phyloP scores from a whole-genome alignment of 2,888 invertebrate genomes.

The Drymonia ruficornis region DNA sequence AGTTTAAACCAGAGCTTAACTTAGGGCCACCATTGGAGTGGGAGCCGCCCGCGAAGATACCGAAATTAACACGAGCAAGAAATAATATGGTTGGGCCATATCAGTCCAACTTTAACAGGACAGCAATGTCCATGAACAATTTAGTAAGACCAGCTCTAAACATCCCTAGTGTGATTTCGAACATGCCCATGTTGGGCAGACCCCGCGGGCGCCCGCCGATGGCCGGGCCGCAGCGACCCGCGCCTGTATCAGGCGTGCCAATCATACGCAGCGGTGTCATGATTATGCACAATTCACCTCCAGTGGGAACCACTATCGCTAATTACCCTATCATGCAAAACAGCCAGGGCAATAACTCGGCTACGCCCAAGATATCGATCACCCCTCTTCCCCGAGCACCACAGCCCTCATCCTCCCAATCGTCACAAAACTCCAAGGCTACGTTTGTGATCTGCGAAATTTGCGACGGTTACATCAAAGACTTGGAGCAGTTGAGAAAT shows the following conservation, averaged over 20 bases:
- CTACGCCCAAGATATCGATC: constrained; percentile 96
- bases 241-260: constrained; percentile 74
- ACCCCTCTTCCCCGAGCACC: constrained; percentile 92
- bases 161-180: constrained; percentile 57
- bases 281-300: constrained; percentile 87
- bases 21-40: constrained; percentile 94
- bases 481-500: constrained; percentile 96
- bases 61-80: constrained; percentile 84
- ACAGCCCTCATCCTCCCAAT: constrained; percentile 73
- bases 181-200: constrained; percentile 66
- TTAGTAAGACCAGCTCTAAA: constrained; percentile 67
- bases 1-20: constrained; percentile 95
- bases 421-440: constrained; percentile 85
- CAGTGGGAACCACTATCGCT: constrained; percentile 67
- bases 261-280: constrained; percentile 86
- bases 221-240: constrained; percentile 56
- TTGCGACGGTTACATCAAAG: constrained; percentile 98
- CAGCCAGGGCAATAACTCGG: constrained; percentile 70
- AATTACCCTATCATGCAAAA: constrained; percentile 74
- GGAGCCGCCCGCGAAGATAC: constrained; percentile 98
- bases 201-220: constrained; percentile 80
- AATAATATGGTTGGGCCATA: constrained; percentile 74
- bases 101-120: constrained; percentile 77
- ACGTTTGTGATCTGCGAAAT: constrained; percentile 98
- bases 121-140: constrained; percentile 76